phyloP scores from a whole-genome alignment of 2,888 invertebrate genomes.

The Folsomia candida region DNA sequence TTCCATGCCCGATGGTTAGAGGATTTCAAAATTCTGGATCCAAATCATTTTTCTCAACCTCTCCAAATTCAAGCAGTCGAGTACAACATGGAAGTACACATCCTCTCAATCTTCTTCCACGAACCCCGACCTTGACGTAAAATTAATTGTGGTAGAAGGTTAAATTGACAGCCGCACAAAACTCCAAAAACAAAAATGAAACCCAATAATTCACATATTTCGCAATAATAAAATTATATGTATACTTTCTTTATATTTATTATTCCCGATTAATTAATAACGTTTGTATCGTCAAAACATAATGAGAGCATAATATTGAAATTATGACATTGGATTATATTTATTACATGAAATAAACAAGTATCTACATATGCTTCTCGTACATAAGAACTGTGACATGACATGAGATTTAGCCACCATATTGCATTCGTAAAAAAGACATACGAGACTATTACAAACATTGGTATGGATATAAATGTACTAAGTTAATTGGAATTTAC shows the following conservation, averaged over 20 bases:
- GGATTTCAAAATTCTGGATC: slow-evolving; percentile 44
- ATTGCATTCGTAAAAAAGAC: too few relatives aligned
- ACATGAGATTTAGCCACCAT: too few relatives aligned
- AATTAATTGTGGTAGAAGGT: not conserved
- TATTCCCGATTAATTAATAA: not conserved
- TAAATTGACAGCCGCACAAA: too few relatives aligned
- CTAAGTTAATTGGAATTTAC: too few relatives aligned
- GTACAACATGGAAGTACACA: slow-evolving; percentile 88
- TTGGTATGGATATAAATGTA: too few relatives aligned
- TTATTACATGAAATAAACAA: too few relatives aligned
- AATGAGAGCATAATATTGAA: not conserved
- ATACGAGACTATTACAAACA: too few relatives aligned
- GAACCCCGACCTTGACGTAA: slow-evolving; percentile 27
- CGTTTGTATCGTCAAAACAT: not conserved
- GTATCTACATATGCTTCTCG: too few relatives aligned
- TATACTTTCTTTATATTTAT: not conserved
- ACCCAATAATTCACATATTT: too few relatives aligned
- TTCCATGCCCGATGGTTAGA: slow-evolving; percentile 42
- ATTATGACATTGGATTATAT: not conserved
- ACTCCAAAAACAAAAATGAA: too few relatives aligned
- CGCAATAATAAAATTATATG: too few relatives aligned
- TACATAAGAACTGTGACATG: too few relatives aligned
- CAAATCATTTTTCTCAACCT: slow-evolving; percentile 38
- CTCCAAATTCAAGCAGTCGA: slow-evolving; percentile 38
- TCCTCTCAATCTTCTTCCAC: slow-evolving; percentile 79